phyloP scores from a whole-genome alignment of 1,140 invertebrate species.

The Eupeodes corollae region DNA sequence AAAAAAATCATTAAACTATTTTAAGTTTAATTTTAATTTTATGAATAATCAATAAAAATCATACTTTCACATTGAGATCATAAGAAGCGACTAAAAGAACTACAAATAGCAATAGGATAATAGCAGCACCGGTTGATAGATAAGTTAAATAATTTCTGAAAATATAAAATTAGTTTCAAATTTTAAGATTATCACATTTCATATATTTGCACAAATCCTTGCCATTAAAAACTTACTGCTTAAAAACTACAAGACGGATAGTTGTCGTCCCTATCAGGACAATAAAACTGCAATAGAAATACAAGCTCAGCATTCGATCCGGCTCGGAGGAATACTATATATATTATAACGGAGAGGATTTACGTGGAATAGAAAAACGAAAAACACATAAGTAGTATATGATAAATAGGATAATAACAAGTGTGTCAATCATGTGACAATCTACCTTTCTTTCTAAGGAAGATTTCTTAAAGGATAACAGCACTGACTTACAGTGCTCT shows the following conservation, averaged over 20 bases:
- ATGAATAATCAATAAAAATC: not conserved
- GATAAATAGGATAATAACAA: not conserved
- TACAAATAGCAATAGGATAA: conserved; percentile 25
- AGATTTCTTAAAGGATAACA: conserved; percentile 67
- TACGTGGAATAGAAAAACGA: no score
- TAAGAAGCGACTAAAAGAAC: conserved; percentile 33
- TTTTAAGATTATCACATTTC: not conserved
- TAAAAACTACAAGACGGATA: conserved; percentile 55
- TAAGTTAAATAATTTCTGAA: conserved; percentile 18
- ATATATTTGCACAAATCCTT: not conserved
- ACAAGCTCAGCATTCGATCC: conserved; percentile 72
- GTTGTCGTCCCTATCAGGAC: conserved; percentile 53
- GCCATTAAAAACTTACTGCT: conserved; percentile 40
- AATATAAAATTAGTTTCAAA: no score
- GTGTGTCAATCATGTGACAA: not conserved
- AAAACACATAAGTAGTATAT: not conserved
- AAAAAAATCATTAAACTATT: not conserved
- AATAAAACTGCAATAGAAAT: conserved; percentile 71
- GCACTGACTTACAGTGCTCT: conserved; percentile 71
- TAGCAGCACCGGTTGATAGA: conserved; percentile 10
- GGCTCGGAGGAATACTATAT: conserved; percentile 63
- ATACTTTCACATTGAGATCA: conserved; percentile 31
- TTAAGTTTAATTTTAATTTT: not conserved
- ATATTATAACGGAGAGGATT: conserved; percentile 6
- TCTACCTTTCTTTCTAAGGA: conserved; percentile 69